Evolutionary conservation across 2,113 vertebrate species (phyloP), one percentile per base, ranked within the genome.

Genomic region (Oxygymnocypris stewartii): DNA sequence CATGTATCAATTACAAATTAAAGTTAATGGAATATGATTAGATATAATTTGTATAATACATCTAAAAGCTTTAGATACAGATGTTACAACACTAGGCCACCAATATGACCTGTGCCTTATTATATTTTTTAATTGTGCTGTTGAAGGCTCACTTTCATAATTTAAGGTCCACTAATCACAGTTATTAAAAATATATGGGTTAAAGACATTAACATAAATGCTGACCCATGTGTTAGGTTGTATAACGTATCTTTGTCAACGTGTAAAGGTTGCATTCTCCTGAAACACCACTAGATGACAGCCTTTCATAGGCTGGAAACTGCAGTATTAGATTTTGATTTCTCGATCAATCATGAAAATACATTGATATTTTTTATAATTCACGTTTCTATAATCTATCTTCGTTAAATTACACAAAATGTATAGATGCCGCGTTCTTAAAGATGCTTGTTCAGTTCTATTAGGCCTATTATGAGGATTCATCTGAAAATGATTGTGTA

Each of bases 251-350:
- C 16, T 79, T 40, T 81, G n/a, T 65, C 42, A 18, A 20, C 59
- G 31, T 37, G 51, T 8, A 16, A 80, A 63, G 37, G 10, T 3
- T 81, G 57, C 40, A 67, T 65, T 81, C n/a, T 67, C 7, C 59
- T 47, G 8, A 28, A 63, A 67, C n/a, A 65, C 79, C 79, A 81
- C 59, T 65, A 81, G 79, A 67, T 47, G 35, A 2, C 79, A 65
- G 79, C 44, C 37, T 67, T 81, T 47, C 25, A 81, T 47, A 12
- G 79, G 59, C 8, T 65, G 59, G 47, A 65, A 80, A 79, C 28
- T 54, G 16, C 76, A 20, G 11, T 28, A 57, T 57, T 8, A 20
- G 54, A 57, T 69, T 69, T 1, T 69, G 14, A 35, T 16, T 69
- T 35, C 14, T 18, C 7, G 40, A 73, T 23, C 9, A 42, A 37